These are phyloP conservation scores for Phyllotis vaccarum DNA, from an alignment of 2,797 vertebrate species.

Conservation along the genomic window DNA sequence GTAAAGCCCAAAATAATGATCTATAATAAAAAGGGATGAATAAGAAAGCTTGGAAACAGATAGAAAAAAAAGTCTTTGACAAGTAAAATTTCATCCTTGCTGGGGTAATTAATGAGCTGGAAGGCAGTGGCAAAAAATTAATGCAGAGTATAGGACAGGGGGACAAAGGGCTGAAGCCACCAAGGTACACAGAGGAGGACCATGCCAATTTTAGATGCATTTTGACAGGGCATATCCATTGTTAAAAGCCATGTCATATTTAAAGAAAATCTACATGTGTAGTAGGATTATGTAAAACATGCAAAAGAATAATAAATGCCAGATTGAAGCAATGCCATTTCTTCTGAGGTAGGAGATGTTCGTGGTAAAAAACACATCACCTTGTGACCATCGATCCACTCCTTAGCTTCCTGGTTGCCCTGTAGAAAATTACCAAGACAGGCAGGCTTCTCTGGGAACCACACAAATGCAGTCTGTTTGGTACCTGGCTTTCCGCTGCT, in stretches of 20 bases:
- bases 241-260: conserved; percentile 46
- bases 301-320: conserved; percentile 42
- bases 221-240: background rate
- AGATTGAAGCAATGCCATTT: background rate
- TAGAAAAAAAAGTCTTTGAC: background rate
- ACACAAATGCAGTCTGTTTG: background rate
- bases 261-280: conserved; percentile 17
- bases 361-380: background rate
- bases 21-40: conserved; percentile 33
- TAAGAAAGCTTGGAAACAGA: conserved; percentile 48
- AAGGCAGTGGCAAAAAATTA: background rate
- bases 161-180: background rate
- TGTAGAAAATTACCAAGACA: background rate
- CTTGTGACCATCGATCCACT: background rate
- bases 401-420: background rate
- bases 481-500: background rate
- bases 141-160: background rate
- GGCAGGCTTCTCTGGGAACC: background rate
- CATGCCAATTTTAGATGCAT: background rate
- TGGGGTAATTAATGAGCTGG: conserved; percentile 14
- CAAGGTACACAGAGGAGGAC: background rate
- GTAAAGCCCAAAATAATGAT: background rate
- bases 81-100: conserved; percentile 15
- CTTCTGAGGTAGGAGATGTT: background rate
- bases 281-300: conserved; percentile 33